Base-by-base conservation (phyloP, 2,888 invertebrate species). In the Acleris laterana region DNA sequence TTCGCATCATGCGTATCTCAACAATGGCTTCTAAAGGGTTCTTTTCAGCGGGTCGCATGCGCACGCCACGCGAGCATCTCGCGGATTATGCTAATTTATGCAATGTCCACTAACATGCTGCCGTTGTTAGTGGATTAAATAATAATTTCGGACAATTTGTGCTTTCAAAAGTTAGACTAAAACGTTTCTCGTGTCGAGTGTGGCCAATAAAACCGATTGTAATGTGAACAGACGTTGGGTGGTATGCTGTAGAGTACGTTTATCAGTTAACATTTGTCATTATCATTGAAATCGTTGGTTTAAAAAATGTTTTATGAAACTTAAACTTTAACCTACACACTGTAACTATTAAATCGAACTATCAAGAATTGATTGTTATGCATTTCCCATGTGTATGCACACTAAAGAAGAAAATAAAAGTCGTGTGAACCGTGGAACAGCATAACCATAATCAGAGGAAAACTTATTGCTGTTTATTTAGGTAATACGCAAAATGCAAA, bases 401-500 rank as follows among this genome's bases (percentile, higher is more conserved):
- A 58, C 44, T 53, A 55, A 59, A 49, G 53, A 64, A 60, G 64
- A 64, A 60, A 73, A 75, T 77, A 80, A 82, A 84, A 86, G 82
- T 82, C 83, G 86, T 89, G 88, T 84, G 88, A 90, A 90, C 83
- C 80, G 75, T 77, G 70, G 78, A 82, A 82, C 78, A 82, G 78
- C 81, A 82, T 81, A 82, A 78, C 81, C 82, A 82, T 74, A 74
- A 77, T 78, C 32, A 80, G 74, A 72, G 77, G 76, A 57, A 70
- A 81, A 78, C 77, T 76, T 72, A 77, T 77, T 76, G 78, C 79
- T 89, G 90, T 91, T 92, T 92, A 90, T 92, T 91, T 90, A 84
- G 89, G 87, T 88, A 88, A 89, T 89, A 88, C 89, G 83, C 89
- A 87, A 89, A 89, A 89, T 89, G 88, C 87, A 83, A 76, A 80